Conservation (phyloP, 2,797 vertebrate genomes). For the Enteromius viviparus region DNA sequence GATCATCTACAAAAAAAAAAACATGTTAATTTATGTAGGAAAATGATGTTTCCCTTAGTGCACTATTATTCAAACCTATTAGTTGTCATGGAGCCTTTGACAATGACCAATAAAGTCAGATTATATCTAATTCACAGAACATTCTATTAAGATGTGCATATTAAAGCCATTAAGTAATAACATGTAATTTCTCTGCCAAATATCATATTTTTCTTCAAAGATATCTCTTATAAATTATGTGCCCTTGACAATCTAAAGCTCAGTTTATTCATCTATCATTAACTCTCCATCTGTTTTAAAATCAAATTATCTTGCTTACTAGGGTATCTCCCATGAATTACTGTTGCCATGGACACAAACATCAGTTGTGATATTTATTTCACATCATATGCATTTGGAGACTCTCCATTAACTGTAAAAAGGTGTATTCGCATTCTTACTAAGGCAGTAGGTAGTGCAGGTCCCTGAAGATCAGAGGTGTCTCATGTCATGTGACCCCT, state of each 20-base stretch:
- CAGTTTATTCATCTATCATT: constrained; percentile 4
- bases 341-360: constrained; percentile 23
- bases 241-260: constrained; percentile 2
- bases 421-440: constrained; percentile 13
- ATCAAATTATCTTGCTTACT: constrained; percentile 17
- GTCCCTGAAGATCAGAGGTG: constrained; percentile 67
- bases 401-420: neutral
- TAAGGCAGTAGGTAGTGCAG: constrained; percentile 43
- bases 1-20: neutral
- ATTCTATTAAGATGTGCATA: constrained; percentile 23
- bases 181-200: constrained; percentile 11
- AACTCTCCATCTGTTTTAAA: constrained; percentile 7
- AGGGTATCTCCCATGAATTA: neutral
- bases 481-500: constrained; percentile 68
- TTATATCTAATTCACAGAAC: constrained; percentile 1
- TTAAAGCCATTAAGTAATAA: constrained; percentile 24
- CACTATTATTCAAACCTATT: constrained; percentile 9
- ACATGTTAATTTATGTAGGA: neutral
- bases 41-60: neutral
- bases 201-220: neutral
- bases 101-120: constrained; percentile 14
- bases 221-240: neutral
- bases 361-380: constrained; percentile 8
- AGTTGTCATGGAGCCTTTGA: constrained; percentile 1
- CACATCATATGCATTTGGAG: neutral